Evolutionary conservation across 2,888 invertebrate species (phyloP), one percentile per base, ranked within the genome.

Genomic region (Orthosia cruda): DNA sequence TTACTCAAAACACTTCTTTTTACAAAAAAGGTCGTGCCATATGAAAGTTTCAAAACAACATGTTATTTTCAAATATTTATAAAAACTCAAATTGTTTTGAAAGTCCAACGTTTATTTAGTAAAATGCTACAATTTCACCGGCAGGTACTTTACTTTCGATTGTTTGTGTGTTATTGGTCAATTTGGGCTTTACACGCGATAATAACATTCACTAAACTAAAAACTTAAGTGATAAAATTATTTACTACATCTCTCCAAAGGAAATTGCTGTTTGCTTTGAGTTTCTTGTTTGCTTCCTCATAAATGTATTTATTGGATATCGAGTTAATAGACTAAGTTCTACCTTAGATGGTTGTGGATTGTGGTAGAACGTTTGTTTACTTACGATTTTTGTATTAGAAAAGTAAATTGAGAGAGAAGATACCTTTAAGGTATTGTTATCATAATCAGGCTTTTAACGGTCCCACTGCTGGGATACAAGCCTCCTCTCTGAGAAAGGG

Each of bases 71-170:
- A 85, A 83, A 85, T 77, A 85, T 85, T 81, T 68, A 67, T 74
- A 69, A 49, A 71, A 58, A 65, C 70, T 80, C 55, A 71, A 77
- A 74, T 82, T 49, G 66, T 77, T 83, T 75, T 59, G 78, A 84
- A 81, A 83, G 73, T 77, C n/a, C 57, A 66, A 55, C 69, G 58
- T 83, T 85, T 83, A 62, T 83, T 74, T 65, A 79, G 66, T 77
- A 68, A 65, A 79, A 76, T 77, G 72, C 72, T 71, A 74, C 74
- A 74, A 77, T 82, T 83, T 84, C 76, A 77, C 83, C 68, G 68
- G 71, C 81, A 88, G 64, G 61, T 83, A 88, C 79, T 89, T 90
- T 87, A 85, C 91, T 90, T 92, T 90, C 89, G 87, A 87, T 90
- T 85, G 87, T 84, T 83, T 86, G 74, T 76, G 32, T 74, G 45